These are phyloP conservation scores for Eospalax fontanierii DNA, from an alignment of 2,797 vertebrate species.

Conservation along the genomic window DNA sequence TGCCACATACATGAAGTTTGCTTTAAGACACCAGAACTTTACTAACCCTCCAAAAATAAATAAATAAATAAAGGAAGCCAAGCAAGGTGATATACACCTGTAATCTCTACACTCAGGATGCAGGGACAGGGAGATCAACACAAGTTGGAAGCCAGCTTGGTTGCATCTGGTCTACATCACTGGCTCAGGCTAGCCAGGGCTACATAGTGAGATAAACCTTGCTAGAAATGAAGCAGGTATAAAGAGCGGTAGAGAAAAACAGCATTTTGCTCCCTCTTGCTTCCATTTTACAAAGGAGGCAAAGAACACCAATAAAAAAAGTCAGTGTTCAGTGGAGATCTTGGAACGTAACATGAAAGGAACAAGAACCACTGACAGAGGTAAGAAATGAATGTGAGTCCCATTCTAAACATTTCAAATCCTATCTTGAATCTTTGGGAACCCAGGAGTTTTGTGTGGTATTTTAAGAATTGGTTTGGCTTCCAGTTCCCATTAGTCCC, in stretches of 20 bases:
- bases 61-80: not conserved
- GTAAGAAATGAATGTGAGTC: conserved; percentile 13
- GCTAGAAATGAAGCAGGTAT: not conserved
- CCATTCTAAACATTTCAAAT: not conserved
- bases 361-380: not conserved
- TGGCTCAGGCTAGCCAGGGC: not conserved
- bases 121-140: not conserved
- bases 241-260: not conserved
- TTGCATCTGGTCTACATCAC: not conserved
- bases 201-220: not conserved
- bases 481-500: conserved; percentile 52
- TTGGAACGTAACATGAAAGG: not conserved
- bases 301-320: conserved; percentile 31
- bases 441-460: not conserved
- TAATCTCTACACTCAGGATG: not conserved
- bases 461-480: conserved; percentile 48
- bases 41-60: not conserved
- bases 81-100: not conserved
- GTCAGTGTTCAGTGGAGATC: not conserved
- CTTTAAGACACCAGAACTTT: conserved; percentile 29
- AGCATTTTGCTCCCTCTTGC: conserved; percentile 21
- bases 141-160: not conserved
- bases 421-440: conserved; percentile 56
- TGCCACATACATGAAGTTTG: not conserved
- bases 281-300: conserved; percentile 42